These are phyloP conservation scores for Phalacrocorax aristotelis DNA, from an alignment of 2,113 vertebrate genomes.

Conservation along the genomic window DNA sequence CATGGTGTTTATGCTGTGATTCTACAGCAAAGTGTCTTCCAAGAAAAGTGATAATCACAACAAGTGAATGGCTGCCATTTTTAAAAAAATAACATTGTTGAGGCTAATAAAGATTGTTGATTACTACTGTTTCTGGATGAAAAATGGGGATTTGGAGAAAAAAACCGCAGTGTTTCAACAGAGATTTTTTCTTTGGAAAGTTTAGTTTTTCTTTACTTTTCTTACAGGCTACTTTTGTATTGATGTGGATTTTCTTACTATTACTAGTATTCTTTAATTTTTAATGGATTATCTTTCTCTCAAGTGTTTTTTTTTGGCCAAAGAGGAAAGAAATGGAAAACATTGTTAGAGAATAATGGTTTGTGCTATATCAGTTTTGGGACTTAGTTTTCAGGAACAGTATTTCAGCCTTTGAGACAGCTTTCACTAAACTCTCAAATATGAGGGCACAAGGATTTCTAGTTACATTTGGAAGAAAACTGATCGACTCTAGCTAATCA, in stretches of 20 bases:
- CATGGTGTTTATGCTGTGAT: background rate
- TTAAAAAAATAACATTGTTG: background rate
- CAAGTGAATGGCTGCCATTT: background rate
- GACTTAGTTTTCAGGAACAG: background rate
- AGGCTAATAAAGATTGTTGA: background rate
- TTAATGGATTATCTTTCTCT: background rate
- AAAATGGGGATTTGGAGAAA: background rate
- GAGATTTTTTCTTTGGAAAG: background rate
- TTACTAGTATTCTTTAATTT: background rate
- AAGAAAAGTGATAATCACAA: background rate
- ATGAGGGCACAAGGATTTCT: background rate
- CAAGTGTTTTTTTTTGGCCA: background rate
- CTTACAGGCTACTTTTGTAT: background rate
- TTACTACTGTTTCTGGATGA: background rate
- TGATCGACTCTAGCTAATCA: background rate
- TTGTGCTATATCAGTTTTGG: background rate
- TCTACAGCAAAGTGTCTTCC: background rate
- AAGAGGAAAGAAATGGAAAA: background rate
- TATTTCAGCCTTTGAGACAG: background rate
- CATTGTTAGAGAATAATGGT: background rate
- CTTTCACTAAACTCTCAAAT: background rate
- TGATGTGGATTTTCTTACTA: background rate
- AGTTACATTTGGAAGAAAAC: background rate
- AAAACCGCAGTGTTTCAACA: rapidly evolving
- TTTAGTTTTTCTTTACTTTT: background rate